phyloP scores from a whole-genome alignment of 2,113 vertebrate species.

The Probosciger aterrimus region DNA sequence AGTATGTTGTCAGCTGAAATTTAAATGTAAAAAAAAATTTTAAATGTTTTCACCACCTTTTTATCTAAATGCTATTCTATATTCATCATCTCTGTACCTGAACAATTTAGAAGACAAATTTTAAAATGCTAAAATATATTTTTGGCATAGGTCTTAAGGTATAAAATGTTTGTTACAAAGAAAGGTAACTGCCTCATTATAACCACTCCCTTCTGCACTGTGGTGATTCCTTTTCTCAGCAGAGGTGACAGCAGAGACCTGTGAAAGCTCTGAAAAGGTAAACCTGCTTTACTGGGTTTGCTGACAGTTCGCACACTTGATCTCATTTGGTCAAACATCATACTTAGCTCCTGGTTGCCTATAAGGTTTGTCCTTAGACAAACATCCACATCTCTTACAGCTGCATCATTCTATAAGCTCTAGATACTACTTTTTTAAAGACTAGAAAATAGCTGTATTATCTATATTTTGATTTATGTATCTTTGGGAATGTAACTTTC shows the following conservation, averaged over 20 bases:
- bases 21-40: neutral
- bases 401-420: neutral
- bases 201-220: neutral
- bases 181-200: neutral
- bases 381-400: neutral
- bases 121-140: neutral
- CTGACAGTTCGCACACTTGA: neutral
- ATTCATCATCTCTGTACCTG: neutral
- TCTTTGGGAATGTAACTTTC: neutral
- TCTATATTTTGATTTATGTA: neutral
- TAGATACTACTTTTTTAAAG: neutral
- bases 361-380: neutral
- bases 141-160: neutral
- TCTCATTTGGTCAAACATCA: neutral
- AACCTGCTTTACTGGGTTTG: neutral
- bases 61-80: neutral
- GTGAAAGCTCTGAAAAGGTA: neutral
- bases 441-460: neutral
- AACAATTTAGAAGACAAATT: neutral
- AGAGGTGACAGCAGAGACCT: neutral
- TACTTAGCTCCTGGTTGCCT: neutral
- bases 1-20: neutral
- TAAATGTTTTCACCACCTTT: neutral
- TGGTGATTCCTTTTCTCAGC: neutral
- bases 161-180: neutral